phyloP scores from a whole-genome alignment of 2,888 invertebrate genomes.

The Thymelicus lineola region DNA sequence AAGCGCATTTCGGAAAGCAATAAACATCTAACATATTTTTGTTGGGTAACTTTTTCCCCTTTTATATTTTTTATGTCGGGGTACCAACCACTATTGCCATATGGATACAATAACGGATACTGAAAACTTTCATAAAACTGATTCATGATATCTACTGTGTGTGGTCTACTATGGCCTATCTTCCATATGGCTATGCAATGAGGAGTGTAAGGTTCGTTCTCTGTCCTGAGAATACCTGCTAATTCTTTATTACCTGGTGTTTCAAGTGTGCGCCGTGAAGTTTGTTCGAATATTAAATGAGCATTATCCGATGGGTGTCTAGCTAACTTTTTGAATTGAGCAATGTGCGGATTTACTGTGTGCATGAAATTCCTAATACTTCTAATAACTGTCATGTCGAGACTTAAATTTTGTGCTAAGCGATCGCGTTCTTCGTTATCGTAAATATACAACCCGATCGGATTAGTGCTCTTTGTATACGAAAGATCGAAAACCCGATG shows the following conservation, averaged over 20 bases:
- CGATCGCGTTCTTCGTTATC: not conserved
- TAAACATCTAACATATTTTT: conserved; percentile 30
- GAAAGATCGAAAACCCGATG: conserved; percentile 29
- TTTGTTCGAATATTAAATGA: conserved; percentile 12
- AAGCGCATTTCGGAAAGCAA: conserved; percentile 31
- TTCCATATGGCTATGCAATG: conserved; percentile 39
- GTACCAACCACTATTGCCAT: conserved; percentile 29
- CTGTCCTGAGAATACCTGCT: conserved; percentile 35
- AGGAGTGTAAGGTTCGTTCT: conserved; percentile 8
- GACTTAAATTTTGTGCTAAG: not conserved
- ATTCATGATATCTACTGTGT: conserved; percentile 33
- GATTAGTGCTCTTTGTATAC: conserved; percentile 11
- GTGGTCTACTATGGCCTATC: conserved; percentile 32
- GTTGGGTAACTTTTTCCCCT: conserved; percentile 23
- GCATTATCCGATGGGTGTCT: conserved; percentile 8
- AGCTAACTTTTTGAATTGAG: conserved; percentile 7
- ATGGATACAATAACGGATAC: too few relatives aligned
- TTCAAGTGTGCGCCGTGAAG: conserved; percentile 35
- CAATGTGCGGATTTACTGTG: conserved; percentile 7
- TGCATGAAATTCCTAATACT: conserved; percentile 1
- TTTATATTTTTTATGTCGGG: conserved; percentile 20
- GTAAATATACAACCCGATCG: not conserved
- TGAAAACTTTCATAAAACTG: conserved; percentile 27
- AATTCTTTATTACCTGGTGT: conserved; percentile 28
- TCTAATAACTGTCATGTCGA: conserved; percentile 10